Evolutionary conservation across 1,140 invertebrate genomes (phyloP).

Genomic region (Dreissena polymorpha): DNA sequence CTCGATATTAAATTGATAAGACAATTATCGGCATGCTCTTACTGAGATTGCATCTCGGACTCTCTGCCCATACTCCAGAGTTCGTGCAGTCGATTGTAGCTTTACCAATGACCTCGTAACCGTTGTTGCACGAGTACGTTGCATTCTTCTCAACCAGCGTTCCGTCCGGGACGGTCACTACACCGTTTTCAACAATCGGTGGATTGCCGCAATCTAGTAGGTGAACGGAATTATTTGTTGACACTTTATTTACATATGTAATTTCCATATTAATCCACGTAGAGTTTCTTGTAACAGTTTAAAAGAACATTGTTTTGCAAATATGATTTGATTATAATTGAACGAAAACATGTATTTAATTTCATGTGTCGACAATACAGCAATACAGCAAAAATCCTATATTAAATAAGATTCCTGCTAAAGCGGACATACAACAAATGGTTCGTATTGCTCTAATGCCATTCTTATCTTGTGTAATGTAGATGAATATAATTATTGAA

Average conservation of each 20-base stretch:
- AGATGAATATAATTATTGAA: background rate
- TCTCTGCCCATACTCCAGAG: constrained; percentile 16
- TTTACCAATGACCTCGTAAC: constrained; percentile 36
- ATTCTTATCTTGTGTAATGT: background rate
- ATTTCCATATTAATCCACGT: background rate
- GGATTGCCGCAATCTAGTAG: constrained; percentile 38
- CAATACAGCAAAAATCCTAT: background rate
- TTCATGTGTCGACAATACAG: background rate
- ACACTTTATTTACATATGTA: background rate
- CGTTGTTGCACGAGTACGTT: constrained; percentile 21
- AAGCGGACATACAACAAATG: background rate
- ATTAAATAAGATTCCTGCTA: background rate
- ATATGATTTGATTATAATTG: no score
- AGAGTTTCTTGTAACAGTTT: background rate
- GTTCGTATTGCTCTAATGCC: background rate
- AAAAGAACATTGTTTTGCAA: background rate
- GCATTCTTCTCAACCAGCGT: constrained; percentile 24
- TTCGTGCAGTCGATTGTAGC: constrained; percentile 5
- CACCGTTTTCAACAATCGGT: constrained; percentile 12
- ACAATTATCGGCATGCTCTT: background rate
- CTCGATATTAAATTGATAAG: no score
- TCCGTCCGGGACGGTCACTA: constrained; percentile 4
- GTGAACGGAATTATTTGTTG: background rate
- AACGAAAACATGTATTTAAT: no score
- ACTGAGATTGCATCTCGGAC: constrained; percentile 29